phyloP scores from a whole-genome alignment of 2,113 vertebrate genomes.

The Dipodomys stephensi region DNA sequence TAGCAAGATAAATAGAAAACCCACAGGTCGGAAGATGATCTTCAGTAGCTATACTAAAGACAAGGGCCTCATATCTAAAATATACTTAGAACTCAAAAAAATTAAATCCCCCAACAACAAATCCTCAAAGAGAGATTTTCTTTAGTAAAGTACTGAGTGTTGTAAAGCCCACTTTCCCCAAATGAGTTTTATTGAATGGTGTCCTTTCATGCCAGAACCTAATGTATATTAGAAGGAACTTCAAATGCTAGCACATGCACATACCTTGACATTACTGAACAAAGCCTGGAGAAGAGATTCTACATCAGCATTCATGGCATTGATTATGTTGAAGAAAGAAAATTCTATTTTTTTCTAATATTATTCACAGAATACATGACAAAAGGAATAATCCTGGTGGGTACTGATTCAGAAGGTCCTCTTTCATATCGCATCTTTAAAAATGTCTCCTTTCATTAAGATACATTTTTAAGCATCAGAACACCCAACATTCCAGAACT shows the following conservation, averaged over 20 bases:
- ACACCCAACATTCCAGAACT: conserved; percentile 32
- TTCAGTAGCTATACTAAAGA: no score
- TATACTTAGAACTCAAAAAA: no score
- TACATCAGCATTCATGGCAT: neutral
- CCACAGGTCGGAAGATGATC: no score
- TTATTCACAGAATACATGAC: conserved; percentile 35
- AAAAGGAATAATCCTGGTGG: neutral
- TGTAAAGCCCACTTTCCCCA: conserved; percentile 33
- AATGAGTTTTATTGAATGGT: conserved; percentile 14
- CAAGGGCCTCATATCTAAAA: no score
- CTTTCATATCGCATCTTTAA: neutral
- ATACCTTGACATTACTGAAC: neutral
- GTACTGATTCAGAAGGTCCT: neutral
- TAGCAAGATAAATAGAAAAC: no score
- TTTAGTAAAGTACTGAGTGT: neutral
- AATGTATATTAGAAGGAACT: neutral
- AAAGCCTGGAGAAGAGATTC: neutral
- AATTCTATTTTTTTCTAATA: conserved; percentile 4
- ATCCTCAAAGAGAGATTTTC: neutral
- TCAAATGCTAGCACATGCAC: neutral
- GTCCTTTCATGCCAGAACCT: neutral
- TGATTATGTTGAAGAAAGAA: conserved; percentile 14
- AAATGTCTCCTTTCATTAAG: conserved; percentile 29
- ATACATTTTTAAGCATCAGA: conserved; percentile 24
- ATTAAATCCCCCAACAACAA: no score